A percentile compares a stretch with the other conserved stretches of the same genome.
These are phyloP conservation scores for Cygnus olor DNA, from an alignment of 2,797 vertebrate genomes.

Conservation along the genomic window DNA sequence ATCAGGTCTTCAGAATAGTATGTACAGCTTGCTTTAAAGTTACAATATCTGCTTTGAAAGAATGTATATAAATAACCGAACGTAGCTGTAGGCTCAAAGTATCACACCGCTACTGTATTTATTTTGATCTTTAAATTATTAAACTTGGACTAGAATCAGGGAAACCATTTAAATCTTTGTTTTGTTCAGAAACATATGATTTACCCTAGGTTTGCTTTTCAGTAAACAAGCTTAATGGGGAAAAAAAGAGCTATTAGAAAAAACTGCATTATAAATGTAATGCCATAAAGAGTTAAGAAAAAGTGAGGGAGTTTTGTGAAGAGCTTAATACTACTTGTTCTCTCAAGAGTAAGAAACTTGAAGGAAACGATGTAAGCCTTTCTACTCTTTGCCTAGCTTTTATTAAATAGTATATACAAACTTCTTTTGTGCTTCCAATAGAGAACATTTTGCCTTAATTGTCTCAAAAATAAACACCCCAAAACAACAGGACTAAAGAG, in stretches of 20 bases:
- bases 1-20: not conserved
- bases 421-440: conserved; percentile 52
- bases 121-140: not conserved
- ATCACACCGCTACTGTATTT: not conserved
- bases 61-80: not conserved
- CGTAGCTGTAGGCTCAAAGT: not conserved
- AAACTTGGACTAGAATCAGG: not conserved
- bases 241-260: not conserved
- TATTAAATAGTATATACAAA: conserved; percentile 65
- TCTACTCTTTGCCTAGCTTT: conserved; percentile 62
- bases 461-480: conserved; percentile 3
- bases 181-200: not conserved
- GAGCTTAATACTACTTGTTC: not conserved
- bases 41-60: not conserved
- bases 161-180: not conserved
- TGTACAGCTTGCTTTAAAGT: not conserved
- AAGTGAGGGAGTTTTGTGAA: not conserved
- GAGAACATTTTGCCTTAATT: conserved; percentile 30
- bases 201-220: not conserved
- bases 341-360: not conserved
- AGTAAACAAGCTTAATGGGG: not conserved
- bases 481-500: not conserved
- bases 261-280: not conserved
- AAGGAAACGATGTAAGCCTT: conserved; percentile 50
- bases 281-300: not conserved